phyloP scores from a whole-genome alignment of 2,888 invertebrate genomes.

The Drosophila greeni region DNA sequence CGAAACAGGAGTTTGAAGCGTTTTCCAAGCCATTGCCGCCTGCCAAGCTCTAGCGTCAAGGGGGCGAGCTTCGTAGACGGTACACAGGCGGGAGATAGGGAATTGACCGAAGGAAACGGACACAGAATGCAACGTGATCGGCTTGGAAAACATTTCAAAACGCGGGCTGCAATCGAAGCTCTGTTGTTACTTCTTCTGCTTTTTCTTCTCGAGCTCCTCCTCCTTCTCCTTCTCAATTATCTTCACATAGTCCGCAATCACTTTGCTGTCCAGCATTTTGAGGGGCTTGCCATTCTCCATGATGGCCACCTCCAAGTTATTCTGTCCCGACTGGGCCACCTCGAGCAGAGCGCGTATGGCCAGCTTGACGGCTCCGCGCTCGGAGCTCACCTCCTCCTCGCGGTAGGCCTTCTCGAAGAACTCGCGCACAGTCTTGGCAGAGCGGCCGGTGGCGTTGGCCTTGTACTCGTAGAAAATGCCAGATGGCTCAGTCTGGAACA shows the following conservation, averaged over 20 bases:
- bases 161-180: not conserved
- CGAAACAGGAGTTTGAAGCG: slow-evolving; percentile 19
- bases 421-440: slow-evolving; percentile 98
- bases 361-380: slow-evolving; percentile 94
- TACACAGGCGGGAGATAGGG: not conserved
- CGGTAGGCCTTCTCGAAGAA: slow-evolving; percentile 98
- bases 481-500: slow-evolving; percentile 99
- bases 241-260: slow-evolving; percentile 95
- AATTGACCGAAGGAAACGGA: not conserved
- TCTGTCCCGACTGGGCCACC: slow-evolving; percentile 99
- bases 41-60: not conserved
- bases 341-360: slow-evolving; percentile 96
- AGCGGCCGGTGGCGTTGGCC: slow-evolving; percentile 98
- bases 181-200: slow-evolving; percentile 82
- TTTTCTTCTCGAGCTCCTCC: slow-evolving; percentile 98
- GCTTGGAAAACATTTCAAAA: slow-evolving; percentile 27
- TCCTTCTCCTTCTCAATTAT: slow-evolving; percentile 99
- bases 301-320: slow-evolving; percentile 98
- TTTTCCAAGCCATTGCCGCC: slow-evolving; percentile 14
- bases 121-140: not conserved
- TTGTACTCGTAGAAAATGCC: slow-evolving; percentile 99
- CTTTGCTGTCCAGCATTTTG: slow-evolving; percentile 94
- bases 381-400: slow-evolving; percentile 88
- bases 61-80: not conserved
- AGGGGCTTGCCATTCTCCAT: slow-evolving; percentile 88